These are phyloP conservation scores for Calyptommatus sinebrachiatus DNA, from an alignment of 2,113 vertebrate species.

Conservation along the genomic window DNA sequence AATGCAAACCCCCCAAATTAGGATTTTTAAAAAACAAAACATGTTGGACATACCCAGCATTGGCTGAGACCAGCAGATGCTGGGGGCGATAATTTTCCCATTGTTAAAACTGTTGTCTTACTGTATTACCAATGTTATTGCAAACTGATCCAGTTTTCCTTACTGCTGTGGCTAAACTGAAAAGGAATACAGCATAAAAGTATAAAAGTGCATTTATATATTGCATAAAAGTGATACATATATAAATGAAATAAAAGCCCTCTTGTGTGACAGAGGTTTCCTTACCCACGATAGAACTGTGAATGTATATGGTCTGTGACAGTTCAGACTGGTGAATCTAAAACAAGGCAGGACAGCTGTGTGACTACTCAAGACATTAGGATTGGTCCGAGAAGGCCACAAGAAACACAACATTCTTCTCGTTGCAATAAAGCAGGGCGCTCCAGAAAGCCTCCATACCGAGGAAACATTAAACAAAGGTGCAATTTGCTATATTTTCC, in stretches of 20 bases:
- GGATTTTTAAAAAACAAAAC: not conserved
- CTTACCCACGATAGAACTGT: not conserved
- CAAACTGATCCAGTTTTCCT: not conserved
- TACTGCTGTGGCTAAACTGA: not conserved
- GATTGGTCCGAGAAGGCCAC: no score
- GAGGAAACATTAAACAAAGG: no score
- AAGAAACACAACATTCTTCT: no score
- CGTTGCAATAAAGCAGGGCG: no score
- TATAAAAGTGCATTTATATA: no score
- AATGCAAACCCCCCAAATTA: not conserved
- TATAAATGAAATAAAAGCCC: not conserved
- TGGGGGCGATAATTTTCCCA: not conserved
- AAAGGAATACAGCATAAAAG: not conserved
- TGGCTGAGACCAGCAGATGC: not conserved
- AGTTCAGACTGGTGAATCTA: not conserved
- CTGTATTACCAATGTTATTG: not conserved
- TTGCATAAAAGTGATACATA: not conserved
- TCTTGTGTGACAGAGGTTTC: not conserved
- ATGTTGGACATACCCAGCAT: not conserved
- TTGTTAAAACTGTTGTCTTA: slow-evolving; percentile 1
- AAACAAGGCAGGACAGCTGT: no score
- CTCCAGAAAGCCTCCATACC: no score
- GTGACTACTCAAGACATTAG: not conserved
- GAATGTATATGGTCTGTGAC: not conserved
- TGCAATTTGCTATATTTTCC: no score